Evolutionary conservation across 2,888 invertebrate species (phyloP), one percentile per base, ranked within the genome.

Genomic region (Melieria picta): DNA sequence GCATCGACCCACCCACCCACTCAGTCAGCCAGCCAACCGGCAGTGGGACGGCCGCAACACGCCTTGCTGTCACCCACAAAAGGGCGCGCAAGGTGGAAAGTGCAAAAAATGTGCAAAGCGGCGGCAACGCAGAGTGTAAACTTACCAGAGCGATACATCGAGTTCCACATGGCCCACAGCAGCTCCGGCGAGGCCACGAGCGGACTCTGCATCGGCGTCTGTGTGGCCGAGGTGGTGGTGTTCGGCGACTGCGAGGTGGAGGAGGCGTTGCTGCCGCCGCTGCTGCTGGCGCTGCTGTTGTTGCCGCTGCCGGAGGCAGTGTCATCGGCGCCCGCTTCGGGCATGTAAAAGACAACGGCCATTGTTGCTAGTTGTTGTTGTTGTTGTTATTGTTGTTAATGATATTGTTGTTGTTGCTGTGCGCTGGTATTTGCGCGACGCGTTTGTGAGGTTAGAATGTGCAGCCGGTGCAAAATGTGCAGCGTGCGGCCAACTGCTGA

Each of bases 291-390:
- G 73, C 74, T 67, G 77, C 75, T 74, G 73, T 75, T 67, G 77
- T 75, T 74, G 74, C 75, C 76, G 72, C 74, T 74, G 74, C 77
- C 75, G 66, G 84, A 80, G 79, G 80, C 80, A 66, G 77, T 79
- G 75, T 83, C 84, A 80, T 86, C 86, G 78, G 81, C 79, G 78
- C 83, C 84, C 78, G 82, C 85, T 79, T 85, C 86, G 78, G 87
- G 87, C 82, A 86, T 80, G 81, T 84, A 85, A 80, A 87, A 87
- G 80, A 86, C 86, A 84, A 86, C 85, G 79, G 87, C 87, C 87
- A 87, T 87, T 78, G 76, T 62, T 62, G 58, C 42, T 55, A 57
- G 55, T 52, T 46, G 65, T 58, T 66, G 71, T 66, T 71, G 46
- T 73, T 70, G 69, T 64, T 70, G 64, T 62, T 55, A 45, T 60